Base-by-base conservation (phyloP, 2,888 invertebrate species). In the Furcula furcula region DNA sequence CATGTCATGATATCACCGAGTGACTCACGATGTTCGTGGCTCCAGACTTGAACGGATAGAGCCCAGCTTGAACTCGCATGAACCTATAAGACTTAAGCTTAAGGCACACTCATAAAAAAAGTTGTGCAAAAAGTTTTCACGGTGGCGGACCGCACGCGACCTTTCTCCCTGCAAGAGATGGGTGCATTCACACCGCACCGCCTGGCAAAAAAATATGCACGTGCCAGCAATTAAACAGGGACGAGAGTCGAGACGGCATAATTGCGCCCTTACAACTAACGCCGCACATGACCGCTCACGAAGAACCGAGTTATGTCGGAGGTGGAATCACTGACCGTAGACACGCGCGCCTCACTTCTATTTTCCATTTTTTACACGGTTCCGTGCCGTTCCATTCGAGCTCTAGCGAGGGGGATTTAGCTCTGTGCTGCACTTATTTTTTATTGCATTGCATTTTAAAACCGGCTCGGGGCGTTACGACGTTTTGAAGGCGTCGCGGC, bases 191-290 rank as follows among this genome's bases (percentile, higher is more conserved):
- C 72, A 60, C 61, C 55, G 56, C 65, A 66, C 59, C 49, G 47
- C 38, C 7, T 40, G 52, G 63, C 65, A 76, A 80, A 79, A 82
- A 25, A 80, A 71, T 66, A 62, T 76, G 71, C 88, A 76, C 87
- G 85, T 79, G 88, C 85, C 85, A 67, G 52, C 77, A 76, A 84
- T 88, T 87, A 86, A 75, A 51, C 62, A 65, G 78, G 76, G 77
- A 68, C 68, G 58, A 65, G 78, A 75, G 77, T 67, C 68, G 58
- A 67, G 65, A 59, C 60, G 60, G 53, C 53, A 55, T 70, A 69
- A 73, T 67, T 65, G 68, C 65, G 57, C 73, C 73, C 65, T 47
- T 46, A 52, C 58, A 51, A 44, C 47, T 43, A 41, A 40, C 60
- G 79, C 71, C 64, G 44, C 77, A 66, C 75, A 54, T 79, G 82